A percentile compares a stretch with the other conserved stretches of the same genome.
phyloP scores from a whole-genome alignment of 2,113 vertebrate genomes.

The Sylvicapra grimmia region DNA sequence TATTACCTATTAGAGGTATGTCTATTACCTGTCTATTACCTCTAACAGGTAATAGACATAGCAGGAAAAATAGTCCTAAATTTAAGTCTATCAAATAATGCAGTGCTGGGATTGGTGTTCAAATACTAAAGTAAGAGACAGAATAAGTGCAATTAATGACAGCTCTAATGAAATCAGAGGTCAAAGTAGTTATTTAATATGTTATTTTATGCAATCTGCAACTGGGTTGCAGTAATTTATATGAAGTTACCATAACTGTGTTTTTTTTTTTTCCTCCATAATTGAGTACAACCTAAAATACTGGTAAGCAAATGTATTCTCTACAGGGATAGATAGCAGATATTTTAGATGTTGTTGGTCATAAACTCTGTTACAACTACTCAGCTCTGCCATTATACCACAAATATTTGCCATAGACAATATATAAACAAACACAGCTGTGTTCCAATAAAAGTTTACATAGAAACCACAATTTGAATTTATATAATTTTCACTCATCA shows the following conservation, averaged over 20 bases:
- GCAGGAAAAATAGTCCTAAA: accelerated
- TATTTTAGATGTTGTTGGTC: not conserved
- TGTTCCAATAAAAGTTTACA: not conserved
- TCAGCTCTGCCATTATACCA: not conserved
- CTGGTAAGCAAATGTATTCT: not conserved
- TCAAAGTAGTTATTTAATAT: accelerated
- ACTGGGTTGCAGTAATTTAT: accelerated
- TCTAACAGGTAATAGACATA: not conserved
- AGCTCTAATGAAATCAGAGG: accelerated
- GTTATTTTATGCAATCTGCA: accelerated
- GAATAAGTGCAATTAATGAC: accelerated
- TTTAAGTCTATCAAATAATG: accelerated
- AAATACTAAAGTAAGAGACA: not conserved
- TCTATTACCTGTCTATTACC: too few relatives aligned
- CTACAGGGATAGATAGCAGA: not conserved
- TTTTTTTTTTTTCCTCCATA: not conserved
- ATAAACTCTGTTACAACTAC: not conserved
- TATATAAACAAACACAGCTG: not conserved
- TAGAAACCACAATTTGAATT: not conserved
- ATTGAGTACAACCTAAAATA: not conserved
- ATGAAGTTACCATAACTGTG: accelerated
- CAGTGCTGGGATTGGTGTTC: accelerated
- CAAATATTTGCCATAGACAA: not conserved
- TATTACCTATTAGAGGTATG: too few relatives aligned
- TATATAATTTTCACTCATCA: not conserved